These are phyloP conservation scores for Fulica atra DNA, from an alignment of 2,113 vertebrate genomes.

Conservation along the genomic window DNA sequence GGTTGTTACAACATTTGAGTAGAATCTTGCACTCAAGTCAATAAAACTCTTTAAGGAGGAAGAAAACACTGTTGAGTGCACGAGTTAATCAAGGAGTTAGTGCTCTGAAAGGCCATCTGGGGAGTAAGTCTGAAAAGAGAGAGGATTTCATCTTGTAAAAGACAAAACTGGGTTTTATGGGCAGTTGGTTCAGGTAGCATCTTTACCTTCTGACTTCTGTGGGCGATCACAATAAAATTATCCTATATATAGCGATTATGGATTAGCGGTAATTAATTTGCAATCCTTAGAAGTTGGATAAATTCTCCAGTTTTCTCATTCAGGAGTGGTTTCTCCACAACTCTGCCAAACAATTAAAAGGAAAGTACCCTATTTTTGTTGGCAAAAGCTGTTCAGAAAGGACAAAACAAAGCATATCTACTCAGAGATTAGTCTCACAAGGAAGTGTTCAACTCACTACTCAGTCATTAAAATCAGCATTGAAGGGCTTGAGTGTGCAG, in stretches of 20 bases:
- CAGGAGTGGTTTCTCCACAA: neutral
- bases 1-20: constrained; percentile 40
- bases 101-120: neutral
- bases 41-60: constrained; percentile 56
- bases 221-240: neutral
- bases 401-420: neutral
- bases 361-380: neutral
- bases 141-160: neutral
- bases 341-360: neutral
- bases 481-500: neutral
- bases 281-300: neutral
- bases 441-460: neutral
- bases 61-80: constrained; percentile 14
- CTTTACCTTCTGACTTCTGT: neutral
- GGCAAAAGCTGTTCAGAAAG: neutral
- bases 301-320: neutral
- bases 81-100: constrained; percentile 31
- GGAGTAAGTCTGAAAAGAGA: neutral
- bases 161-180: neutral
- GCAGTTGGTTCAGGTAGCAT: neutral
- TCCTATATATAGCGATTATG: neutral
- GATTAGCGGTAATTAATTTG: neutral
- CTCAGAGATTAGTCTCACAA: neutral
- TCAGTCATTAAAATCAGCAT: neutral
- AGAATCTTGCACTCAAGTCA: constrained; percentile 41